Conservation (phyloP, 1,140 invertebrate species). For the Achatina immaculata region DNA sequence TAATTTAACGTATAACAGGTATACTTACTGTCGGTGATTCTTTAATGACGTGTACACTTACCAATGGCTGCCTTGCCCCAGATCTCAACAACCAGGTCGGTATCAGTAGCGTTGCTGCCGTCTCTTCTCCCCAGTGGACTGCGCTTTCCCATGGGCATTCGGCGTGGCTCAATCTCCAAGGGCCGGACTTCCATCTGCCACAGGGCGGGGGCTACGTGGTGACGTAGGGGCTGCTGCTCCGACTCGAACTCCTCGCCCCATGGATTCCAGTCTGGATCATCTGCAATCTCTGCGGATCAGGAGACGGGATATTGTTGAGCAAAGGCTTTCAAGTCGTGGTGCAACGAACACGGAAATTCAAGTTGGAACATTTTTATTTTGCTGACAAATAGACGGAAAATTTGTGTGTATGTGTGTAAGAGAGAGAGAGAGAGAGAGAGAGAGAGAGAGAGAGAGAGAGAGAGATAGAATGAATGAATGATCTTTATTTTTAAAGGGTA, state of each 20-base stretch:
- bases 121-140: slow-evolving; percentile 42
- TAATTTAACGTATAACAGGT: too few species aligned
- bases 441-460: too few species aligned
- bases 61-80: slow-evolving; percentile 76
- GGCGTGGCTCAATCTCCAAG: slow-evolving; percentile 45
- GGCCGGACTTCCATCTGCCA: slow-evolving; percentile 51
- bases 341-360: too few species aligned
- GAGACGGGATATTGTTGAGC: not conserved
- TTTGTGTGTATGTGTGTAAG: too few species aligned
- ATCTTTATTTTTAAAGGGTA: too few species aligned
- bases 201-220: slow-evolving; percentile 55
- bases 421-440: too few species aligned
- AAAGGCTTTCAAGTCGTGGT: not conserved
- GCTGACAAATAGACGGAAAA: too few species aligned
- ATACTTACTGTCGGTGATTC: too few species aligned
- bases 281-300: slow-evolving; percentile 59
- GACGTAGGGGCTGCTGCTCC: slow-evolving; percentile 50
- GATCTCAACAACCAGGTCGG: slow-evolving; percentile 69
- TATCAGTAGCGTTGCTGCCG: slow-evolving; percentile 40
- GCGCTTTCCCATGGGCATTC: slow-evolving; percentile 41
- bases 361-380: too few species aligned
- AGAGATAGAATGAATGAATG: too few species aligned
- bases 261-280: slow-evolving; percentile 69
- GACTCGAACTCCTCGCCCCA: slow-evolving; percentile 71
- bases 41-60: too few species aligned